Evolutionary conservation across 2,888 invertebrate genomes (phyloP), one percentile per base, ranked within the genome.

Genomic region (Yponomeuta cagnagella): DNA sequence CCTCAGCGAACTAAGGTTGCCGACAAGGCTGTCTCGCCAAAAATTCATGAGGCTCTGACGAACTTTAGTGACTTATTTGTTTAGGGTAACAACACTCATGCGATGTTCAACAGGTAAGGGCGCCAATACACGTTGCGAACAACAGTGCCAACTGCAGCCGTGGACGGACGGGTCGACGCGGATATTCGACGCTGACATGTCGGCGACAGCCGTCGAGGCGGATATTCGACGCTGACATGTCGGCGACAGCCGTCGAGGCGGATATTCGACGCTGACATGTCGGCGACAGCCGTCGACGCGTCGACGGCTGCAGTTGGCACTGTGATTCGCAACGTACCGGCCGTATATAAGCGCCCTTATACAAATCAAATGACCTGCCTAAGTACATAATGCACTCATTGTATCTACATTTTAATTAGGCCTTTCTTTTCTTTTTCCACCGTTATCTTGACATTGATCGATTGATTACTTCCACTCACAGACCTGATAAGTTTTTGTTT

Each of bases 11-110:
- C 52, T 58, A 58, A 58, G 52, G 52, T 58, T 58, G 52, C 15
- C 52, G 52, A 58, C 52, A 58, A 58, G 52, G 52, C 52, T 58
- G 52, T 58, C 52, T 58, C 52, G 52, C 15, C 52, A 15, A 58
- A 5, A 12, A 12, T 58, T 58, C 15, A 58, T 58, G 52, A 52
- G 10, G 8, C 37, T 58, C 15, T 58, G 52, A 58, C 52, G 52
- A 43, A 15, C 52, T 58, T 2, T 9, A 15, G 52, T 58, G 52
- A 58, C 52, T 58, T 31, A 64, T 9, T 64, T 64, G 64, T 30
- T 65, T 65, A 73, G 82, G 43, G 82, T 84, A 87, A 86, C 86
- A 88, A 90, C 88, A 90, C 90, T 90, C 90, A 90, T 90, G 89
- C 89, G 89, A 85, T 81, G 79, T 80, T 78, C 70, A 71, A 70